A percentile compares a stretch with the other conserved stretches of the same genome.
phyloP scores from a whole-genome alignment of 1,140 invertebrate species.

The Drosophila obscura region DNA sequence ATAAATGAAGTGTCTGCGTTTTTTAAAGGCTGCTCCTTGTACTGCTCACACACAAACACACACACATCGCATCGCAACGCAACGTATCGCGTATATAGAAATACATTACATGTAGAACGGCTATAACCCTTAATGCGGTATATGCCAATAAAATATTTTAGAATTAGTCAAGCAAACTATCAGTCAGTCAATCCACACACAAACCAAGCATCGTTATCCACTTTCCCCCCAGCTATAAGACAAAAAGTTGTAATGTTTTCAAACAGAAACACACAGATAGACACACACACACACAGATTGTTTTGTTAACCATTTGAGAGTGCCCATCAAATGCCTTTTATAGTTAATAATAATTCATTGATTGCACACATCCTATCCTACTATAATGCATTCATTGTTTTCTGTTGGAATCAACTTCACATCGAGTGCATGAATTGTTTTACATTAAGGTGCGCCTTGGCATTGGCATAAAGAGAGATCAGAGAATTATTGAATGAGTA shows the following conservation, averaged over 20 bases:
- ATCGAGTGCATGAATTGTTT: conserved; percentile 49
- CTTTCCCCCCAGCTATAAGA: conserved; percentile 5
- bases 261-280: not conserved
- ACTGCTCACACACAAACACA: conserved; percentile 39
- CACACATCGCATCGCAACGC: conserved; percentile 48
- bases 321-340: conserved; percentile 53
- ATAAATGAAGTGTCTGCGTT: conserved; percentile 45
- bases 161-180: conserved; percentile 46
- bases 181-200: conserved; percentile 21
- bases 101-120: conserved; percentile 42
- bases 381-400: conserved; percentile 36
- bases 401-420: conserved; percentile 48
- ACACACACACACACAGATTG: not conserved
- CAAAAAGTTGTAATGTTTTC: conserved; percentile 32
- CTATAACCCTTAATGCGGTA: conserved; percentile 31
- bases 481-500: conserved; percentile 49
- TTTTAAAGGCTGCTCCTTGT: conserved; percentile 68
- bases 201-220: conserved; percentile 40
- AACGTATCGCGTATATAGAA: conserved; percentile 3
- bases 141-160: conserved; percentile 50
- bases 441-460: conserved; percentile 41
- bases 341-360: conserved; percentile 44
- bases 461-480: conserved; percentile 25
- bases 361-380: conserved; percentile 15
- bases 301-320: conserved; percentile 61